Conservation (phyloP, 35 echinoderm and acorn worm genomes). For the Stichopus chloronotus region DNA sequence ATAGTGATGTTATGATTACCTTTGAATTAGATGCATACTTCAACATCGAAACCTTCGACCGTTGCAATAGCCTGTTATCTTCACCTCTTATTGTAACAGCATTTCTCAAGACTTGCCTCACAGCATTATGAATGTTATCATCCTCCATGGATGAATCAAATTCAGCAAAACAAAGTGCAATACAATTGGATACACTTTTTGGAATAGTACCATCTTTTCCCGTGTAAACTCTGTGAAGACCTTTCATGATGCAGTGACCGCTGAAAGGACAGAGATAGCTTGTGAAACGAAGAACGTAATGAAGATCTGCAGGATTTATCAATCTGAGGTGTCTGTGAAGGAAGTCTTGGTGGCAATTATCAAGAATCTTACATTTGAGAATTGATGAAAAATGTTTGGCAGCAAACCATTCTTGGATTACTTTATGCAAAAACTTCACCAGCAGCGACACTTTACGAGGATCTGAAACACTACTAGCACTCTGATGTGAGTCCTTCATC, state of each 20-base stretch:
- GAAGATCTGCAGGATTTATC: slow-evolving; percentile 2
- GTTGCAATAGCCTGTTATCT: neutral
- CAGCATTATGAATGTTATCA: neutral
- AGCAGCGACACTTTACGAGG: neutral
- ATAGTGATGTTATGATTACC: neutral
- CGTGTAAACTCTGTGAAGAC: neutral
- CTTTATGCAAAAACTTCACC: too few relatives aligned
- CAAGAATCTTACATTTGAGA: neutral
- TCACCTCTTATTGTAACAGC: neutral
- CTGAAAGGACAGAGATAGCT: neutral
- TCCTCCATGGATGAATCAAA: neutral
- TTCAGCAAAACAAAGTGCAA: slow-evolving; percentile 18
- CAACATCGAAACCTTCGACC: neutral
- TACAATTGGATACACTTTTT: neutral
- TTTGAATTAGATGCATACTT: neutral
- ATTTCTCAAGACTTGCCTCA: neutral
- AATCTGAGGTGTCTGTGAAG: neutral
- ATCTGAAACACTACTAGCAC: neutral
- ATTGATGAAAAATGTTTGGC: neutral
- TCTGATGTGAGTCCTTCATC: neutral
- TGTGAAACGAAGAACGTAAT: neutral
- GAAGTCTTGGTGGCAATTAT: neutral
- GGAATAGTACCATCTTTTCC: neutral
- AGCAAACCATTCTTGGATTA: neutral
- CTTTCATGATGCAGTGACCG: neutral